Base-by-base conservation (phyloP, 2,888 invertebrate species). In the Chromoteleia sp. region DNA sequence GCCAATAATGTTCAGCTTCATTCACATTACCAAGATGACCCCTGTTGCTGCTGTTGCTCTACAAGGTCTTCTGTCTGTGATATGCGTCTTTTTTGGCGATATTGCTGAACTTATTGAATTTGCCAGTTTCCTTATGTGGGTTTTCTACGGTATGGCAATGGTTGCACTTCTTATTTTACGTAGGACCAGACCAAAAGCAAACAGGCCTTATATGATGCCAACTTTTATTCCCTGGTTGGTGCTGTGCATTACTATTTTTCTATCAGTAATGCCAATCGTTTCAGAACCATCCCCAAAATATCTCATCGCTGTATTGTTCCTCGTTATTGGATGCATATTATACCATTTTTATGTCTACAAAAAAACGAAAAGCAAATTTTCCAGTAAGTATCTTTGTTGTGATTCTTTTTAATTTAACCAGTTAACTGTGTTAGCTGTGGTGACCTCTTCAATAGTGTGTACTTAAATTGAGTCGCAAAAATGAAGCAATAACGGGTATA, bases 51-150 rank as follows among this genome's bases (percentile, higher is more conserved):
- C 97, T 0, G 96, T 97, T 0, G 94, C 95, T 0, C 94, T 97
- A 79, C 97, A 97, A 91, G 95, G 95, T 8, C 21, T 95, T 17
- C 92, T 97, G n/a, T 93, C 96, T 0, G 92, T 95, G 39, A 85
- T 95, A 48, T 96, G 96, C 90, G 95, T 97, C 58, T 87, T 95
- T 50, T 93, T 95, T 21, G 96, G 96, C 68, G 94, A 96, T 90
- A 96, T 97, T 74, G 93, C 93, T 56, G 94, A 94, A 0, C 93
- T 97, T 10, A 97, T 97, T 84, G 96, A 97, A 86, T 96, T 97
- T 89, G 96, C 96, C 45, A 97, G 96, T 90, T 97, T 97, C 93
- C 94, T 97, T 81, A 95, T 96, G 17, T 97, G 97, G 97, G 94
- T 97, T 79, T 97, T 97, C 92, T 97, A 97, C 90, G 97, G 97